phyloP scores from a whole-genome alignment of 2,797 vertebrate species.

The Pelochelys cantorii region DNA sequence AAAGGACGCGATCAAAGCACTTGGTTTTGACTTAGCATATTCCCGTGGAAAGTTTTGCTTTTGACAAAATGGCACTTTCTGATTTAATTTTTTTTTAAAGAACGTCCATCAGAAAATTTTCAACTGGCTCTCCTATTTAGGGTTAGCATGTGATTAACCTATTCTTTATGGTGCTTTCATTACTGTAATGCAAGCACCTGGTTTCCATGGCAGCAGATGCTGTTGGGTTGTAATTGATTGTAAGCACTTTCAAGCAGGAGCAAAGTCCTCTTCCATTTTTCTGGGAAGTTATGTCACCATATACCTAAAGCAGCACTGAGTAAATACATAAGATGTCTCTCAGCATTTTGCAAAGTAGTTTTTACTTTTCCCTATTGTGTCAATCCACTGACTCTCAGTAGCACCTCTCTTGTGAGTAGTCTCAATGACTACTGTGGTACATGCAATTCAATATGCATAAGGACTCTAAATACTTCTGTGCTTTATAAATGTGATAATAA shows the following conservation, averaged over 20 bases:
- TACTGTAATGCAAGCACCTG: background rate
- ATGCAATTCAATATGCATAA: background rate
- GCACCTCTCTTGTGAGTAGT: background rate
- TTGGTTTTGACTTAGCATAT: fast-evolving
- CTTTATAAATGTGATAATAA: background rate
- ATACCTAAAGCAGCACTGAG: background rate
- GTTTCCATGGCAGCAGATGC: background rate
- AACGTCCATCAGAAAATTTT: background rate
- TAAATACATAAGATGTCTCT: background rate
- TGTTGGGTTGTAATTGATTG: background rate
- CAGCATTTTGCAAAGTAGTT: background rate
- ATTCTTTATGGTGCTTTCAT: background rate
- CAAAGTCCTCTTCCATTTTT: background rate
- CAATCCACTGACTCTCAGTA: background rate
- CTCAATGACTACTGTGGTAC: background rate
- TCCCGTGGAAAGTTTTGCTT: background rate
- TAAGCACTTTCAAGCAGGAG: background rate
- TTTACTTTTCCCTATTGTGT: background rate
- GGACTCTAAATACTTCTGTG: background rate
- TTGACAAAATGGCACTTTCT: background rate
- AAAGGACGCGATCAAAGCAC: background rate
- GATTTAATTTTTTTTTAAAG: background rate
- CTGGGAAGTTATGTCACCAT: background rate
- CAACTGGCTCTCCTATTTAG: background rate
- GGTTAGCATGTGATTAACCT: background rate